These are phyloP conservation scores for Xerus inauris DNA, from an alignment of 2,113 vertebrate species.

Conservation along the genomic window DNA sequence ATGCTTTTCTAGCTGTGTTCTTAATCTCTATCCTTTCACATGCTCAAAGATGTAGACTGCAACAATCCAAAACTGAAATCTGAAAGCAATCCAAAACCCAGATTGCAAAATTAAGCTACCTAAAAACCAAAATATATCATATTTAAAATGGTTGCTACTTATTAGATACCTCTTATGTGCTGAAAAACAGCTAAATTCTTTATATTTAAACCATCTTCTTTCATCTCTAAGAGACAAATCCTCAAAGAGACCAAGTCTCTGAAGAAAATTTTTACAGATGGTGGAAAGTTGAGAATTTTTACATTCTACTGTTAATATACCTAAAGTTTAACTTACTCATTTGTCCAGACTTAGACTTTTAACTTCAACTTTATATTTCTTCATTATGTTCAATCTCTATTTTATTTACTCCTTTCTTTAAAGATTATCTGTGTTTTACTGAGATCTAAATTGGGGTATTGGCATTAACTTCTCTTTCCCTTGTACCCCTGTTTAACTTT, in stretches of 20 bases:
- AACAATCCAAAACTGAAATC: not conserved
- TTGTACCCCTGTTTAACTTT: not conserved
- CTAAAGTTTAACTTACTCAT: not conserved
- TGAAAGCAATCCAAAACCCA: not conserved
- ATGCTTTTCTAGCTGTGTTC: not conserved
- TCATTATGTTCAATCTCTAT: not conserved
- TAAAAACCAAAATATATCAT: not conserved
- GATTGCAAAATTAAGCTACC: slow-evolving; percentile 20
- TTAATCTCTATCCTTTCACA: slow-evolving; percentile 2
- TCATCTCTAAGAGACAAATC: not conserved
- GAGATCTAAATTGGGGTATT: not conserved
- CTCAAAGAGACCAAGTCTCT: not conserved
- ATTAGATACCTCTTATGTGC: not conserved
- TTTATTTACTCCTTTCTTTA: not conserved
- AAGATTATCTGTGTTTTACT: not conserved
- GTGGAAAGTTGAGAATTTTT: not conserved
- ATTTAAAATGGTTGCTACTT: not conserved
- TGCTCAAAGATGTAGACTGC: not conserved
- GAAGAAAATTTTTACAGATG: not conserved
- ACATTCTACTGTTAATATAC: not conserved
- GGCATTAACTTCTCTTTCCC: not conserved
- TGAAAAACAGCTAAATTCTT: not conserved
- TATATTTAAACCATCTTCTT: not conserved
- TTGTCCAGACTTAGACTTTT: not conserved
- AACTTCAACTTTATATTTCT: not conserved